Percentiles rank a stretch among this genome's conserved stretches.
phyloP scores from a whole-genome alignment of 2,797 vertebrate genomes.

The Chanos chanos region DNA sequence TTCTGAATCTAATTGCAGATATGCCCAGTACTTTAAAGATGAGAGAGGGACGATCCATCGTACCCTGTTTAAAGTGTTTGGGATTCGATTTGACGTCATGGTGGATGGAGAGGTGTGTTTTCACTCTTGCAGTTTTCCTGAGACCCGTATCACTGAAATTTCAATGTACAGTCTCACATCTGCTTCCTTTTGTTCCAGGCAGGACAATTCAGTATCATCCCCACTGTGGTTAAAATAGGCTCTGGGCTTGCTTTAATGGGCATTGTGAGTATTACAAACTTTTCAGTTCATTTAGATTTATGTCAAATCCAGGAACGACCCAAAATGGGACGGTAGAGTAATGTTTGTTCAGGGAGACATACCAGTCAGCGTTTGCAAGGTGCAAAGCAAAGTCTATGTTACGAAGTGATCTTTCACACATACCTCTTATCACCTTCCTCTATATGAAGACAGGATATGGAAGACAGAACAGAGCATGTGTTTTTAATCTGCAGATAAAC shows the following conservation, averaged over 20 bases:
- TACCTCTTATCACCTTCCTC: no score
- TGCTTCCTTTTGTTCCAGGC: constrained; percentile 71
- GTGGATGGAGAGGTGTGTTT: constrained; percentile 88
- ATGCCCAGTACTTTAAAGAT: constrained; percentile 86
- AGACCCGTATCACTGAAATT: neutral
- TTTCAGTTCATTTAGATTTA: no score
- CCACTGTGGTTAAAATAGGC: constrained; percentile 88
- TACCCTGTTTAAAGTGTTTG: constrained; percentile 87
- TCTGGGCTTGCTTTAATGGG: constrained; percentile 91
- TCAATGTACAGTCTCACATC: neutral
- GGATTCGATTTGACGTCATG: constrained; percentile 94
- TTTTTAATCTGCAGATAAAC: no score
- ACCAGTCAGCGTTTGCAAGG: neutral
- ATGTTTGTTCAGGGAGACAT: no score
- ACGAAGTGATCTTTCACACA: no score
- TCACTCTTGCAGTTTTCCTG: neutral
- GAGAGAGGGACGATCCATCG: constrained; percentile 73
- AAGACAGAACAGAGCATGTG: no score
- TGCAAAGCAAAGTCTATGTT: neutral
- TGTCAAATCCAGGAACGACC: no score
- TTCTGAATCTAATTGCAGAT: constrained; percentile 73
- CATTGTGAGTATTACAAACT: constrained; percentile 77
- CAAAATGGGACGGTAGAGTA: no score
- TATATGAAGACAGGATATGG: no score
- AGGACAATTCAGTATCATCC: constrained; percentile 92